phyloP scores from a whole-genome alignment of 2,888 invertebrate species.

The Entomobrya proxima region DNA sequence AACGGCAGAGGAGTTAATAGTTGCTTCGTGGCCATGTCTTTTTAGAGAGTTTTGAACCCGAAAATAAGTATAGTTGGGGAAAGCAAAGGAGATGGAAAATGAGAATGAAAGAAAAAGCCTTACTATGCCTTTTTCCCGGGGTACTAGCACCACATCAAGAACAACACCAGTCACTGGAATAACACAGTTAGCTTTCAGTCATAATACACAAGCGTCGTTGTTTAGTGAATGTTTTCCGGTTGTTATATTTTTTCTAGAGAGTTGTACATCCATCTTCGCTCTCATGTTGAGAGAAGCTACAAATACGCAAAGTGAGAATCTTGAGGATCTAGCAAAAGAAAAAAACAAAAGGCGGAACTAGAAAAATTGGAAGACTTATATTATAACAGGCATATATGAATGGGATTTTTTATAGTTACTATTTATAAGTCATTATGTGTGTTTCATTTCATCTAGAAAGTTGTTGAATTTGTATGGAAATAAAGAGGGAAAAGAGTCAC shows the following conservation, averaged over 20 bases:
- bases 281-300: too few species aligned
- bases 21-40: not conserved
- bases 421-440: not conserved
- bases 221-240: too few species aligned
- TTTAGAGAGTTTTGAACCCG: not conserved
- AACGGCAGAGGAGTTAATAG: not conserved
- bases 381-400: too few species aligned
- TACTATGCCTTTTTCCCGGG: not conserved
- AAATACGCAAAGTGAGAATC: too few species aligned
- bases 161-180: too few species aligned
- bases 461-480: not conserved
- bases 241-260: too few species aligned
- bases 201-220: too few species aligned
- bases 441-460: not conserved
- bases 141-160: not conserved
- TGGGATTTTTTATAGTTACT: not conserved
- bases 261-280: too few species aligned
- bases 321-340: not conserved
- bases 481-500: conserved; percentile 9
- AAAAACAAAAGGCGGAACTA: not conserved
- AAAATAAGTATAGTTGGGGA: conserved; percentile 12
- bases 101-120: conserved; percentile 19
- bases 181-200: too few species aligned
- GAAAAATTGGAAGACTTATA: not conserved
- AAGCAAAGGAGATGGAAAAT: not conserved